These are phyloP conservation scores for Climacteris rufus DNA, from an alignment of 2,113 vertebrate genomes.

Conservation along the genomic window DNA sequence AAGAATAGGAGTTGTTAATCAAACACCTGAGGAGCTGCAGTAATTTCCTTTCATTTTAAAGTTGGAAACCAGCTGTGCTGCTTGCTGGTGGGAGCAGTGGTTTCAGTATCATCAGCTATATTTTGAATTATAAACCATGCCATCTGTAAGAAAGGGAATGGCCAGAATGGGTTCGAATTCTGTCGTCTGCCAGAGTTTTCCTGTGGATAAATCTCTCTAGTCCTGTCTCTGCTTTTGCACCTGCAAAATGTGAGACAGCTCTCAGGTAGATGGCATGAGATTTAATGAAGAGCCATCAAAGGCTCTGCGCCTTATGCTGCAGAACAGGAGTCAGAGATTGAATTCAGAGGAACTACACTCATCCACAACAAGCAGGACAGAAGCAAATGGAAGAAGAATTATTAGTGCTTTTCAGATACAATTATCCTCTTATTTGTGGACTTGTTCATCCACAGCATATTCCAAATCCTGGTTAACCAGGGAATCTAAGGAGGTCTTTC, in stretches of 20 bases:
- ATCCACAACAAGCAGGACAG: background rate
- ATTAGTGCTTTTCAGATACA: background rate
- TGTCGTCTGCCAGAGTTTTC: background rate
- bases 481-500: background rate
- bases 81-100: background rate
- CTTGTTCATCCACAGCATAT: background rate
- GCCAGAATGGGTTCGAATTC: background rate
- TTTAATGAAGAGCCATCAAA: background rate
- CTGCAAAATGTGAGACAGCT: background rate
- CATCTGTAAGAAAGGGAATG: background rate
- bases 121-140: background rate
- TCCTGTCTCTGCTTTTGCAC: background rate
- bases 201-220: background rate
- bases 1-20: slow-evolving; percentile 5
- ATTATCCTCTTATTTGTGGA: background rate
- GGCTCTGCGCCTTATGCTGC: background rate
- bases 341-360: background rate
- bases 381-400: background rate
- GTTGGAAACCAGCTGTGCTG: background rate
- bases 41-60: slow-evolving; percentile 48
- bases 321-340: background rate
- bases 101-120: background rate
- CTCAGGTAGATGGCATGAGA: background rate
- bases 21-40: slow-evolving; percentile 5
- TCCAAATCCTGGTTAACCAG: background rate